Evolutionary conservation across 2,113 vertebrate species (phyloP), one percentile per base, ranked within the genome.

Genomic region (Oncorhynchus nerka): DNA sequence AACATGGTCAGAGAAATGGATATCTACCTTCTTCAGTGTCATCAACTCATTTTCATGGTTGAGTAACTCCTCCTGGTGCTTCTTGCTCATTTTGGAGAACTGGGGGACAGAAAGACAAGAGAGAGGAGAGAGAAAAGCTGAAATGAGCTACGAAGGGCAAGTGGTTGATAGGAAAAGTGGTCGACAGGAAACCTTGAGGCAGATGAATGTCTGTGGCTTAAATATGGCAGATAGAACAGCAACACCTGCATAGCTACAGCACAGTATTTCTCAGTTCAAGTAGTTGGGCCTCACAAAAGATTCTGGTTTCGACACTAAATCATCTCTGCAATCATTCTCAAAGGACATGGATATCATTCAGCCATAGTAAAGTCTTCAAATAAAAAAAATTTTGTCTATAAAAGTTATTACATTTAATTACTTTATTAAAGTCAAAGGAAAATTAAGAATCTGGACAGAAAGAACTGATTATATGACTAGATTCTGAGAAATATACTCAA

Each of bases 11-110:
- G 59, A 22, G 30, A 51, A 49, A 70, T 34, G 5, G n/a, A 26
- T 51, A 89, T 91, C 90, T 84, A 95, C 95, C 0, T 86, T 91
- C 82, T 64, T 90, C 75, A 88, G 90, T 0, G 81, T 70, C 3
- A 71, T 84, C 5, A 89, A 12, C 13, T 94, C 93, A 68, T 64
- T 90, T 13, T 91, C 89, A 76, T 76, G 75, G 0, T 39, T 71
- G 12, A 68, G 70, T 70, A 81, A 28, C 66, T 85, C 84, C 20
- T 86, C 51, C 13, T 93, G 88, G 1, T 20, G 26, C 24, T 84
- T 92, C 11, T 73, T 26, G 22, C 87, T 84, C 26, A 93, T 83
- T 73, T 65, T 85, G 0, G 74, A 86, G 73, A 91, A 93, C 94
- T 95, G 39, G 51, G 16, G 45, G 5, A 19, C 16, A 57, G 11